Percentiles rank a stretch among this genome's conserved stretches.
Evolutionary conservation across 2,888 invertebrate genomes (phyloP).

Genomic region (Darwinula stevensoni): DNA sequence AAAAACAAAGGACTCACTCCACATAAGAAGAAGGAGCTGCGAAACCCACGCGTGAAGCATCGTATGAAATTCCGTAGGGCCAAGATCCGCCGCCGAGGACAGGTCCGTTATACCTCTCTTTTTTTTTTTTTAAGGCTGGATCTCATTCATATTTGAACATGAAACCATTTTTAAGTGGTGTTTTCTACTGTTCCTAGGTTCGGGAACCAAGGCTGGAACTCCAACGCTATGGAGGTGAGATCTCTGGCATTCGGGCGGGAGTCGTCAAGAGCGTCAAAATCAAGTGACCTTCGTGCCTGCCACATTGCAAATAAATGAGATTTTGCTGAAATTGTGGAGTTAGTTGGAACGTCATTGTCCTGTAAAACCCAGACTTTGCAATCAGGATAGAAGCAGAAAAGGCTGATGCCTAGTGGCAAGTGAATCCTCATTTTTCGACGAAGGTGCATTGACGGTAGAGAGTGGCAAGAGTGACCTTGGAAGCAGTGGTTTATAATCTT

Average conservation of each 20-base stretch:
- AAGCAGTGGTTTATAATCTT: no score
- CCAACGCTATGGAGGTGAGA: constrained; percentile 59
- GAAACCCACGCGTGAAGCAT: constrained; percentile 86
- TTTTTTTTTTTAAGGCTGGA: constrained; percentile 1
- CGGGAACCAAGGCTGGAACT: constrained; percentile 51
- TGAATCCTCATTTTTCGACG: no score
- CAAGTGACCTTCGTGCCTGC: constrained; percentile 12
- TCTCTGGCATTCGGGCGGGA: constrained; percentile 68
- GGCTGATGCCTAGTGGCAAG: no score
- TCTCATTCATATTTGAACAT: no score
- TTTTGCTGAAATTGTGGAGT: constrained; percentile 6
- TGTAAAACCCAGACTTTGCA: no score
- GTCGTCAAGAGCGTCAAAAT: constrained; percentile 70
- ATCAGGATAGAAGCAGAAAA: no score
- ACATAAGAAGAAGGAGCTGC: constrained; percentile 57
- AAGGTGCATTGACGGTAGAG: no score
- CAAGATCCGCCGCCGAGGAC: constrained; percentile 67
- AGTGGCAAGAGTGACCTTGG: no score
- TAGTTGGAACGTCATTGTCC: no score
- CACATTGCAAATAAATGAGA: constrained; percentile 3
- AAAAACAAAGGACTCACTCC: constrained; percentile 88
- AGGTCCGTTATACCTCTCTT: constrained; percentile 29
- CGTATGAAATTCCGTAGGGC: constrained; percentile 75
- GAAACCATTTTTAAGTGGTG: no score
- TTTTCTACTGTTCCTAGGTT: constrained; percentile 20